Conservation (phyloP, 2,888 invertebrate genomes). For the Tryphoninae sp. region DNA sequence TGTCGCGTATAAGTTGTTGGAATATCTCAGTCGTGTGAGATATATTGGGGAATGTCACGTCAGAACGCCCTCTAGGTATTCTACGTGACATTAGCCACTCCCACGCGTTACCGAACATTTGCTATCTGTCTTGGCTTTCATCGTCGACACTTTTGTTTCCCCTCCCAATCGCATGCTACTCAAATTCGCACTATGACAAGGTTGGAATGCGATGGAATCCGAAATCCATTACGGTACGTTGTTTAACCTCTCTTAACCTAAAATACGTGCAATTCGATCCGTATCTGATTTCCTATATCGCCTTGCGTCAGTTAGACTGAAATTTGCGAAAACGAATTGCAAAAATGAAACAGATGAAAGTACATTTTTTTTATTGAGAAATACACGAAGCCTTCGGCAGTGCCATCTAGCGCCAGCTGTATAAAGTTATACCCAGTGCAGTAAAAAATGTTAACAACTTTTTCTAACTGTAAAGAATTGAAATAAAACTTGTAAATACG, state of each 20-base stretch:
- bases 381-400: no score
- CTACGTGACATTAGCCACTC: slow-evolving; percentile 37
- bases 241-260: slow-evolving; percentile 15
- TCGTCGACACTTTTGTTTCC: slow-evolving; percentile 32
- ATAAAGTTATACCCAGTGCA: no score
- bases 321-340: no score
- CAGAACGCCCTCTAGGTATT: not conserved
- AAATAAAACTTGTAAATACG: not conserved
- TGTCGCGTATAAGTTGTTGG: not conserved
- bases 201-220: not conserved
- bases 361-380: no score
- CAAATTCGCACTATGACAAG: not conserved
- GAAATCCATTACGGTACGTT: slow-evolving; percentile 30
- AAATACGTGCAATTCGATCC: not conserved
- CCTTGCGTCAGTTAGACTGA: not conserved
- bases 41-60: not conserved
- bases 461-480: not conserved
- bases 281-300: slow-evolving; percentile 13
- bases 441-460: not conserved
- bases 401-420: no score
- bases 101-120: slow-evolving; percentile 15
- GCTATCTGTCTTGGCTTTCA: slow-evolving; percentile 35
- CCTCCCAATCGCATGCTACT: not conserved
- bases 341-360: no score
- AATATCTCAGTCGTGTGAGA: not conserved